Percentiles rank a stretch among this genome's conserved stretches.
Evolutionary conservation across 2,888 invertebrate genomes (phyloP).

Genomic region (Eupithecia pulchellata): DNA sequence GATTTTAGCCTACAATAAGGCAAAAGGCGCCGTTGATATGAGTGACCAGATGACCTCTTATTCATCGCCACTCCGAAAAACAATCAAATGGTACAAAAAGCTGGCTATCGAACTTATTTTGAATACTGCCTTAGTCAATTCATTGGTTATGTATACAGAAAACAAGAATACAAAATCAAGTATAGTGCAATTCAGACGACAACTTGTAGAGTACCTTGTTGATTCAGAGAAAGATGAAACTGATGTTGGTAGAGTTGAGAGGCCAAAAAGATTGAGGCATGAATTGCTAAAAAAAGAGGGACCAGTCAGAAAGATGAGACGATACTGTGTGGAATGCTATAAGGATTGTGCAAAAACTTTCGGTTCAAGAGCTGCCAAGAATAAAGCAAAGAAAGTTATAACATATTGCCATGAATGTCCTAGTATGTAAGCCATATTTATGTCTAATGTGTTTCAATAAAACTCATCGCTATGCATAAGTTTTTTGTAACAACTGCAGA

Average conservation of each 20-base stretch:
- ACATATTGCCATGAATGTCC: conserved; percentile 45
- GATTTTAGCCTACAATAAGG: conserved; percentile 53
- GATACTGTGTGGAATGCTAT: conserved; percentile 36
- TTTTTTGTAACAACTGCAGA: too few species aligned
- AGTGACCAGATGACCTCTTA: conserved; percentile 56
- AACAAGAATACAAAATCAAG: conserved; percentile 29
- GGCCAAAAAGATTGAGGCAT: conserved; percentile 40
- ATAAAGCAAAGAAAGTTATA: conserved; percentile 39
- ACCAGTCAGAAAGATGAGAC: conserved; percentile 30
- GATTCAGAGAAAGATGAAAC: conserved; percentile 23
- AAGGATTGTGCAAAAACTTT: conserved; percentile 29
- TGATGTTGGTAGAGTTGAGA: conserved; percentile 2
- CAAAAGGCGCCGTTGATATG: conserved; percentile 56
- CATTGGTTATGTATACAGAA: conserved; percentile 32
- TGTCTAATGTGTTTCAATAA: conserved; percentile 44
- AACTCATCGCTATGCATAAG: conserved; percentile 2
- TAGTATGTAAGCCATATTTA: conserved; percentile 41
- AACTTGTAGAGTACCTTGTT: conserved; percentile 32
- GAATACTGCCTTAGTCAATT: conserved; percentile 54
- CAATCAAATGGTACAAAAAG: conserved; percentile 60
- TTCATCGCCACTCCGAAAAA: conserved; percentile 54
- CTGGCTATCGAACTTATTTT: conserved; percentile 54
- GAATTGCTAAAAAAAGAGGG: conserved; percentile 38
- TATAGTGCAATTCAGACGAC: conserved; percentile 34
- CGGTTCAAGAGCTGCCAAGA: conserved; percentile 35